Percentiles rank a stretch among this genome's conserved stretches.
phyloP scores from a whole-genome alignment of 2,888 invertebrate genomes.

The Pandemis cinnamomeana region DNA sequence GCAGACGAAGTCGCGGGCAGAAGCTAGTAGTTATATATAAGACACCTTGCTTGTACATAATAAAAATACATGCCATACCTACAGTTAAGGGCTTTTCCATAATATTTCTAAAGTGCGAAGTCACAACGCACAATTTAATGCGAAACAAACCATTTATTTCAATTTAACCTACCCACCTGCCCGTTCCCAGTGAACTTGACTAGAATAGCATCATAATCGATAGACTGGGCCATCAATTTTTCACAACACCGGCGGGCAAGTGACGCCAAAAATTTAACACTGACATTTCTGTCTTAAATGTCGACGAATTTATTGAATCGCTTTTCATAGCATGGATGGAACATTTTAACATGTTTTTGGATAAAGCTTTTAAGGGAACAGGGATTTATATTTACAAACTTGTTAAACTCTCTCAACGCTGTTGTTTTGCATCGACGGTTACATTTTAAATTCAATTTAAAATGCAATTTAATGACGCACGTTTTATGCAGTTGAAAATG shows the following conservation, averaged over 20 bases:
- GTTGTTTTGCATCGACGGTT: too few relatives aligned
- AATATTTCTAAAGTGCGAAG: too few relatives aligned
- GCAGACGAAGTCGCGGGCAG: too few relatives aligned
- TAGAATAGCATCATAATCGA: conserved; percentile 52
- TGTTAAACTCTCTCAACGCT: too few relatives aligned
- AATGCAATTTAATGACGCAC: neutral
- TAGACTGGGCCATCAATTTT: conserved; percentile 59
- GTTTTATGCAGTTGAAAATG: too few relatives aligned
- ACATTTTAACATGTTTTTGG: conserved; percentile 17
- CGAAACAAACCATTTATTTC: neutral
- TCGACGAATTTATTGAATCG: conserved; percentile 32
- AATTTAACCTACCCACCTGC: neutral
- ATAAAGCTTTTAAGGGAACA: neutral
- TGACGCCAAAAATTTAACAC: conserved; percentile 56
- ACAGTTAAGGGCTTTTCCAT: too few relatives aligned
- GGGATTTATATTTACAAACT: neutral
- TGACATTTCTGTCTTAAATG: conserved; percentile 39
- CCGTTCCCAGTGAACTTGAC: conserved; percentile 39
- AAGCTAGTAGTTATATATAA: too few relatives aligned
- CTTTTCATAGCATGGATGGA: conserved; percentile 14
- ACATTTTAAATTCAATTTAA: neutral
- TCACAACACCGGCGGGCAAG: conserved; percentile 63
- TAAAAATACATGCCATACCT: too few relatives aligned
- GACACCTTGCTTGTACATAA: too few relatives aligned
- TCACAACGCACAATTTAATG: neutral